Conservation (phyloP, 2,888 invertebrate species). For the Leucoptera coffeella region DNA sequence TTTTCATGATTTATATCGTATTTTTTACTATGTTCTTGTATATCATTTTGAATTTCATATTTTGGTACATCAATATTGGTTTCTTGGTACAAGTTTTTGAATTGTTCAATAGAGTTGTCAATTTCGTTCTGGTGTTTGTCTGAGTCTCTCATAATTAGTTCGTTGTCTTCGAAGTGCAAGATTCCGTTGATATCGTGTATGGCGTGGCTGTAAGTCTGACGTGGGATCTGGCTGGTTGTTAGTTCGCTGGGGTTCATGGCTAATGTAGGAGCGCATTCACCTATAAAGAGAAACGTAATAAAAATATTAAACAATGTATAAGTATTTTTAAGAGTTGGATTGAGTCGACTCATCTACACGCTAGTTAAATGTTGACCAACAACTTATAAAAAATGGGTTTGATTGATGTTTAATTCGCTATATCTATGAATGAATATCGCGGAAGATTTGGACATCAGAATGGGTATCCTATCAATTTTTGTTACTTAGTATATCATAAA, state of each 20-base stretch:
- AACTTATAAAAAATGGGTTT: no score
- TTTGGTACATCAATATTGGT: conserved; percentile 10
- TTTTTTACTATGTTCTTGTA: not conserved
- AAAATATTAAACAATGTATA: no score
- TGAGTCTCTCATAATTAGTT: conserved; percentile 37
- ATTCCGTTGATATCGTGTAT: conserved; percentile 40
- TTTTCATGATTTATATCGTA: not conserved
- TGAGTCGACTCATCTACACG: no score
- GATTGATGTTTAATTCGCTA: no score
- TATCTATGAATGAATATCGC: no score
- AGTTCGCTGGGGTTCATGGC: conserved; percentile 28
- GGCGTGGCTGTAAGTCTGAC: conserved; percentile 14
- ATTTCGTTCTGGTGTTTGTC: conserved; percentile 18
- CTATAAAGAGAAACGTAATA: conserved; percentile 15
- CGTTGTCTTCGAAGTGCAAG: conserved; percentile 42
- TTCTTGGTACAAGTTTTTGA: conserved; percentile 11
- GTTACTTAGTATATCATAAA: no score
- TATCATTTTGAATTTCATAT: conserved; percentile 7
- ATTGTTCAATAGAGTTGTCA: conserved; percentile 27
- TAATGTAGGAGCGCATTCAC: conserved; percentile 38
- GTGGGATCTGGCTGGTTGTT: conserved; percentile 20
- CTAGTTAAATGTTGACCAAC: no score
- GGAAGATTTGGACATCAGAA: no score
- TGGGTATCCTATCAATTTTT: no score
- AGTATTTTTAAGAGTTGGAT: not conserved